Percentiles rank a stretch among this genome's conserved stretches.
These are phyloP conservation scores for Atrichornis clamosus DNA, from an alignment of 2,113 vertebrate genomes.

Conservation along the genomic window DNA sequence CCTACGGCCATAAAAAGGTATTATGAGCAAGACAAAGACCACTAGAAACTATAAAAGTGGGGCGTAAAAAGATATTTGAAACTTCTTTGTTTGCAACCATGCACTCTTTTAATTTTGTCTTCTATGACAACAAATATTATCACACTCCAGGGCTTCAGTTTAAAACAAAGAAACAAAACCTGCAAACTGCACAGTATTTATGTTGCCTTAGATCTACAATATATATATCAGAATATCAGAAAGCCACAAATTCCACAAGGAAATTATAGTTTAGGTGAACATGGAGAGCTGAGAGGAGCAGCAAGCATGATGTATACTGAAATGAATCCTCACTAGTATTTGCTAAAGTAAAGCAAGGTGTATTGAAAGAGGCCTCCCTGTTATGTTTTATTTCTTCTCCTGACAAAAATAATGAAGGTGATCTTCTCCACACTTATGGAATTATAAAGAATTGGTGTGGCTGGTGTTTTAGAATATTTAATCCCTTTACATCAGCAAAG, in stretches of 20 bases:
- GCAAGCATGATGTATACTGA: not conserved
- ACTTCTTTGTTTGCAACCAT: not conserved
- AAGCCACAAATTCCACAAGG: not conserved
- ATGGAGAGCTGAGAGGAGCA: not conserved
- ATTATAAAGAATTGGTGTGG: conserved; percentile 10
- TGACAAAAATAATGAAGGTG: not conserved
- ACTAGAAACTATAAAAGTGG: not conserved
- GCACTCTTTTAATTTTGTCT: not conserved
- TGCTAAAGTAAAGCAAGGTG: not conserved
- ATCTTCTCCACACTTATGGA: not conserved
- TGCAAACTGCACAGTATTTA: not conserved
- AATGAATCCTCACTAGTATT: not conserved
- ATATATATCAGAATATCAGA: not conserved
- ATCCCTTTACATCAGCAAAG: conserved; percentile 14
- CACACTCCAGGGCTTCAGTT: not conserved
- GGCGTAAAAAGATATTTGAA: not conserved
- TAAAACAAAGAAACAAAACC: not conserved
- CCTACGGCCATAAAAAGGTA: not conserved
- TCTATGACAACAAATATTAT: not conserved
- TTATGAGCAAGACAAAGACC: not conserved
- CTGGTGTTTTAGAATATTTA: conserved; percentile 11
- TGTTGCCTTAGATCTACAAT: not conserved
- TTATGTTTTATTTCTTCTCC: not conserved
- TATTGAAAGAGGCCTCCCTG: not conserved
- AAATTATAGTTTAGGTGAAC: not conserved